Conservation (phyloP, 2,797 vertebrate species). For the Smutsia gigantea region DNA sequence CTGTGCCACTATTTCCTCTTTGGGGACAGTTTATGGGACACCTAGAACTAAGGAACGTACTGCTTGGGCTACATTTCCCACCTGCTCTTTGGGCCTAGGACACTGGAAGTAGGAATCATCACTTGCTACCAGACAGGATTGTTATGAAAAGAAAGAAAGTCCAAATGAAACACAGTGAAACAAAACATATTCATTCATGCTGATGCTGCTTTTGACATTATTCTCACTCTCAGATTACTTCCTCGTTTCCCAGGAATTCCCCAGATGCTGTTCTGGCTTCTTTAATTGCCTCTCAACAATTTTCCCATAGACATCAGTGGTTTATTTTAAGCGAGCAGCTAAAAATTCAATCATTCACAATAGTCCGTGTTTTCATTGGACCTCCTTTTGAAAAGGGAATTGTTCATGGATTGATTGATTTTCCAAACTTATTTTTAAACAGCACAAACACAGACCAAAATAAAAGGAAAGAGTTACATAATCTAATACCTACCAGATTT, state of each 20-base stretch:
- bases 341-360: neutral
- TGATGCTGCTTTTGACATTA: neutral
- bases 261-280: neutral
- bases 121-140: neutral
- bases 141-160: neutral
- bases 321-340: conserved; percentile 37
- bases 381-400: conserved; percentile 22
- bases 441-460: conserved; percentile 8
- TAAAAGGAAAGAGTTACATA: neutral
- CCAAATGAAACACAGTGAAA: neutral
- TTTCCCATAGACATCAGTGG: neutral
- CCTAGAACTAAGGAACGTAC: neutral
- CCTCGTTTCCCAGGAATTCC: neutral
- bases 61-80: neutral
- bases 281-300: neutral
- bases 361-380: neutral
- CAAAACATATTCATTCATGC: neutral
- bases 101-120: neutral
- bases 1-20: neutral
- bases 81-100: neutral
- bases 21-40: neutral
- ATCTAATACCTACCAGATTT: neutral
- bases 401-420: neutral
- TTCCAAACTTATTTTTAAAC: conserved; percentile 52
- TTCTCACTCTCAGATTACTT: conserved; percentile 9